phyloP scores from a whole-genome alignment of 2,888 invertebrate genomes.

The Gerris lacustris region DNA sequence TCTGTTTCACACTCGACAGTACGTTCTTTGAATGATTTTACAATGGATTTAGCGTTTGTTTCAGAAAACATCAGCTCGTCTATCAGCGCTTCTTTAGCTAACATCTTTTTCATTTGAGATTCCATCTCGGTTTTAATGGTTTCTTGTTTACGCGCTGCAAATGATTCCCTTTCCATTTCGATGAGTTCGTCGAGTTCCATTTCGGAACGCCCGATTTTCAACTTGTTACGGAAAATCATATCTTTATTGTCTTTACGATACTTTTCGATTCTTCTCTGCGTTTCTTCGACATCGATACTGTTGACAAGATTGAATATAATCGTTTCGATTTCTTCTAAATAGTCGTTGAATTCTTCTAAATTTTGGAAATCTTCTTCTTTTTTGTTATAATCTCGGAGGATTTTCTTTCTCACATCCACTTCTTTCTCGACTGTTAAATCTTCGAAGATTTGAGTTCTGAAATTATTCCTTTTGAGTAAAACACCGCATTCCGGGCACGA shows the following conservation, averaged over 20 bases:
- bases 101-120: constrained; percentile 66
- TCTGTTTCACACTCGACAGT: constrained; percentile 51
- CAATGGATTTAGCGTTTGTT: constrained; percentile 74
- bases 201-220: constrained; percentile 54
- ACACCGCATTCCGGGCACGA: constrained; percentile 89
- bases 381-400: constrained; percentile 84
- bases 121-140: constrained; percentile 52
- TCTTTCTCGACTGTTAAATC: constrained; percentile 95
- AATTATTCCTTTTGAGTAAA: constrained; percentile 75
- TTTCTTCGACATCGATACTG: constrained; percentile 76
- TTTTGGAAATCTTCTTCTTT: constrained; percentile 84
- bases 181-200: constrained; percentile 73
- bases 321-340: constrained; percentile 86
- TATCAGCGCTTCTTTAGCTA: constrained; percentile 81
- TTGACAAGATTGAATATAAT: constrained; percentile 83
- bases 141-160: constrained; percentile 60
- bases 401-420: constrained; percentile 80
- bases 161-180: constrained; percentile 66
- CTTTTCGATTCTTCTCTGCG: constrained; percentile 78
- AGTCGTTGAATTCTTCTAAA: constrained; percentile 82
- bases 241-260: constrained; percentile 85
- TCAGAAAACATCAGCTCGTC: constrained; percentile 92
- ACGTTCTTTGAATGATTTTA: constrained; percentile 57
- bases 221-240: constrained; percentile 65
- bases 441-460: constrained; percentile 89